These are phyloP conservation scores for Potorous gilbertii DNA, from an alignment of 2,797 vertebrate species.

Conservation along the genomic window DNA sequence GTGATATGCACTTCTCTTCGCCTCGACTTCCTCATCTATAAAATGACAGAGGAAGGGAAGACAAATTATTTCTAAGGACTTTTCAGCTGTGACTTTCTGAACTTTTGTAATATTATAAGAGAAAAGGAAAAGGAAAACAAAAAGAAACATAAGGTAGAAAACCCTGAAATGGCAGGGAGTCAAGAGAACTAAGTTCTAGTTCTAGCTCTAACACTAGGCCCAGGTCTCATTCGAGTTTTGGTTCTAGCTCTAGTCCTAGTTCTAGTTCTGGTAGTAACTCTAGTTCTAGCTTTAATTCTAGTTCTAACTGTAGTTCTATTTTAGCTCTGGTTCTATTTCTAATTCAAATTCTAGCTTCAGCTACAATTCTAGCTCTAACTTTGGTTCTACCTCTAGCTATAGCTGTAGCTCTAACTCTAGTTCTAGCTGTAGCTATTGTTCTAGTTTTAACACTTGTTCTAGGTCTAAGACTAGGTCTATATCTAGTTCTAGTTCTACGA, in stretches of 20 bases:
- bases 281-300: background rate
- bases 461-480: too few species aligned
- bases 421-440: too few species aligned
- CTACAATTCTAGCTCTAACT: background rate
- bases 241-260: background rate
- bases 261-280: too few species aligned
- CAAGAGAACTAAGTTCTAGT: background rate
- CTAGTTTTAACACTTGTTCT: too few species aligned
- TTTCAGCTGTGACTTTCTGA: background rate
- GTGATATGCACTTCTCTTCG: background rate
- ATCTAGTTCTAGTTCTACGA: too few species aligned
- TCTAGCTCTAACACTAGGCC: background rate
- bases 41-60: background rate
- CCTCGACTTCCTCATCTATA: background rate
- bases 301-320: background rate
- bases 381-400: background rate
- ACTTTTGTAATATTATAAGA: background rate
- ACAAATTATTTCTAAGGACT: background rate
- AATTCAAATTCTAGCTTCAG: background rate
- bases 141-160: background rate
- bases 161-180: background rate
- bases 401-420: too few species aligned
- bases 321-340: background rate
- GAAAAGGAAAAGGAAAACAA: background rate
- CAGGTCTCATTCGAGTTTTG: background rate